Base-by-base conservation (phyloP, 2,888 invertebrate species). In the Cancer borealis region DNA sequence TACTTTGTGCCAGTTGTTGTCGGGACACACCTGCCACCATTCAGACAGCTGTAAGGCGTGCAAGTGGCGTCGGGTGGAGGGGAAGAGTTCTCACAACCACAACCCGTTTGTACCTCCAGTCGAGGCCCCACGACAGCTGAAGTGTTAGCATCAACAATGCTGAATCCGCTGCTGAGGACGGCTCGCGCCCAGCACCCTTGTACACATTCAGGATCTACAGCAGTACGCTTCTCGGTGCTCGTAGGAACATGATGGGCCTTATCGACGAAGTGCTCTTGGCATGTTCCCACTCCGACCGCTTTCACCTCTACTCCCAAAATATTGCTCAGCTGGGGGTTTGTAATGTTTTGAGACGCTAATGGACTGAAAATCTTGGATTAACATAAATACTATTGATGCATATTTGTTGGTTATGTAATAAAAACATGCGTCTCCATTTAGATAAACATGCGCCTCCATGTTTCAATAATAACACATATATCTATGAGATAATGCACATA, bases 1-100 rank as follows among this genome's bases (percentile, higher is more conserved):
- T 66, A 73, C 92, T 73, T 84, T 3, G 84, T 84, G 79, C 92
- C 92, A 30, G 84, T 92, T n/a, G 84, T 49, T 14, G 49, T 26
- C 2, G 92, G 93, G 0, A 93, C 73, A 39, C 95, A 95, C 30
- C 92, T 79, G 14, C 95, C 95, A 12, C 95, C 95, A 54, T 95
- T 95, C 30, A 92, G 92, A 66, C 95, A 95, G 30, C 92, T 92
- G 88, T 87, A 60, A 21, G 88, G 92, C 10, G 90, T 88, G 66
- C 88, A 47, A 39, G 88, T n/a, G 30, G 87, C 10, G 14, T n/a
- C 5, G 12, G n/a, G 45, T 8, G 84, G 17, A 47, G 84, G 92
- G 0, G 26, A 39, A 4, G 92, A 4, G n/a, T 49, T 39, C 21
- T 46, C 21, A 54, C 95, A 95, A 45, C 95, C 93, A 88, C 95